Conservation (phyloP, 2,797 vertebrate species). For the Gobio occitaniae region DNA sequence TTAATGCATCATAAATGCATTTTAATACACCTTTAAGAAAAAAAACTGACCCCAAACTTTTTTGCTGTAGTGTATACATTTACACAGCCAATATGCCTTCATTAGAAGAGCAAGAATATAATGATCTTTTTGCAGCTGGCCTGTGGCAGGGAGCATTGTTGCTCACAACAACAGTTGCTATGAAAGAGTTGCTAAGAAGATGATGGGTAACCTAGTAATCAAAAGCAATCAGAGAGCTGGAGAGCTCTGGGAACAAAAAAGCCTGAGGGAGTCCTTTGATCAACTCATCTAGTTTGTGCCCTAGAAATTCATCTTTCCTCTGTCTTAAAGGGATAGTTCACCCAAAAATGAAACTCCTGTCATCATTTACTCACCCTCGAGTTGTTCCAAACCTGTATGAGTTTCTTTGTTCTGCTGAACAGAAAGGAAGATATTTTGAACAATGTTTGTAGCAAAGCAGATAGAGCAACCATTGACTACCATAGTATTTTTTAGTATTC, state of each 20-base stretch:
- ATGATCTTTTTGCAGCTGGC: constrained; percentile 36
- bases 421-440: too few species aligned
- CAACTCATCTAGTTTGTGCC: neutral
- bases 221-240: constrained; percentile 56
- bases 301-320: neutral
- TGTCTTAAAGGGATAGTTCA: neutral
- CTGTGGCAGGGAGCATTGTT: constrained; percentile 41
- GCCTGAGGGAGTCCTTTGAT: constrained; percentile 13
- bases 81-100: neutral
- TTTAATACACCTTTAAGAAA: too few species aligned
- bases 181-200: constrained; percentile 65
- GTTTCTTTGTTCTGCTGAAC: too few species aligned
- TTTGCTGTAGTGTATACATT: neutral
- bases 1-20: neutral
- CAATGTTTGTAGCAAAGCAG: too few species aligned
- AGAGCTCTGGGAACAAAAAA: constrained; percentile 25
- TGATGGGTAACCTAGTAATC: constrained; percentile 33
- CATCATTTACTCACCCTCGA: too few species aligned
- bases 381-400: too few species aligned
- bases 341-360: too few species aligned
- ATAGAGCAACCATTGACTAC: too few species aligned
- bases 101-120: constrained; percentile 47
- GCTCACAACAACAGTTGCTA: constrained; percentile 68
- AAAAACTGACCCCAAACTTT: neutral
- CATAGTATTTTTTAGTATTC: too few species aligned